phyloP scores from a whole-genome alignment of 2,888 invertebrate genomes.

The Clunio marinus region DNA sequence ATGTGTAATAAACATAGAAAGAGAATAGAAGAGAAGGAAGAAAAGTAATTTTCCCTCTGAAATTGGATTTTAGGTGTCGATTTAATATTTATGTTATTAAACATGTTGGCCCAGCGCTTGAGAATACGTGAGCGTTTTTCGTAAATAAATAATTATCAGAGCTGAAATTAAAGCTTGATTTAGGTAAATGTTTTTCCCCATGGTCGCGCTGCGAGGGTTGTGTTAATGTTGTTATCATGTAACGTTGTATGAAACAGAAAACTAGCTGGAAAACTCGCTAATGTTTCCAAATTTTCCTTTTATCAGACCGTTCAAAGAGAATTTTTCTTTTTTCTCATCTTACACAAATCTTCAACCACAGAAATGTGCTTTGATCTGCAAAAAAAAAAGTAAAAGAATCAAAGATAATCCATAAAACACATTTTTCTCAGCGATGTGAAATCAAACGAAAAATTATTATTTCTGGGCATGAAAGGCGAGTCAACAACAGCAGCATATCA shows the following conservation, averaged over 20 bases:
- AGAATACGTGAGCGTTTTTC: constrained; percentile 18
- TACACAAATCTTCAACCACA: too few species aligned
- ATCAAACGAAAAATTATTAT: constrained; percentile 30
- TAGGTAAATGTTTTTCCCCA: constrained; percentile 7
- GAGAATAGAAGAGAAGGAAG: background rate
- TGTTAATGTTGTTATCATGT: too few species aligned
- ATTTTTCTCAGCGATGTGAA: constrained; percentile 20
- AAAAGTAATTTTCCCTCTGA: constrained; percentile 21
- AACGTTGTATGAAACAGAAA: too few species aligned
- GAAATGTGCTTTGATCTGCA: constrained; percentile 38
- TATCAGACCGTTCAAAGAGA: too few species aligned
- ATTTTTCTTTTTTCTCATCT: too few species aligned
- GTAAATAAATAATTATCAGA: constrained; percentile 33
- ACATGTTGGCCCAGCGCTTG: constrained; percentile 10
- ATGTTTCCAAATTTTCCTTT: too few species aligned
- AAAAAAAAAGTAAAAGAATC: constrained; percentile 12
- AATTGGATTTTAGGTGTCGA: constrained; percentile 35
- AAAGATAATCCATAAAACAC: constrained; percentile 25
- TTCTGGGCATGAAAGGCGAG: background rate
- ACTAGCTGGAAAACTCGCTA: too few species aligned
- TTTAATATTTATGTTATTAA: constrained; percentile 39
- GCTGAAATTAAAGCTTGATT: constrained; percentile 21
- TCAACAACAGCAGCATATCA: constrained; percentile 29
- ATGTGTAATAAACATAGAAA: constrained; percentile 35
- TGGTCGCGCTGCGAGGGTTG: too few species aligned